Evolutionary conservation across 2,113 vertebrate species (phyloP).

Genomic region (Sprattus sprattus): DNA sequence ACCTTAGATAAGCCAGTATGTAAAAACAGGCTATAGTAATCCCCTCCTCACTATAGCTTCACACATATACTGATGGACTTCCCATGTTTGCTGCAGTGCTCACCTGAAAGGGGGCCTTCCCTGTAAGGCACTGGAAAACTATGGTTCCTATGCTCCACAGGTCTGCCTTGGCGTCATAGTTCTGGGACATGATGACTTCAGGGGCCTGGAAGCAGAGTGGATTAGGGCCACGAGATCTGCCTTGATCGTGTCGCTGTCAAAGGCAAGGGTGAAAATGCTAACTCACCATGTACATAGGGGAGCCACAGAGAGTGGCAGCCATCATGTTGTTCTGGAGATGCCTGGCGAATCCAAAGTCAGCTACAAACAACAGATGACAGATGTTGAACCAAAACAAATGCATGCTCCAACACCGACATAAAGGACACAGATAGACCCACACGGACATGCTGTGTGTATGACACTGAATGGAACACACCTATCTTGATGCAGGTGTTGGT

Average conservation of each 20-base stretch:
- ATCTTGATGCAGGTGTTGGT: conserved; percentile 97
- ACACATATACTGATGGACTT: neutral
- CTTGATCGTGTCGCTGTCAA: neutral
- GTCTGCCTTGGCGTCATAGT: conserved; percentile 95
- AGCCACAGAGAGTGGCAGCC: conserved; percentile 94
- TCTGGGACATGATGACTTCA: conserved; percentile 98
- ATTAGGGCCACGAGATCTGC: neutral
- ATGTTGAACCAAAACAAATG: neutral
- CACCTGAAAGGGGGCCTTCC: conserved; percentile 97
- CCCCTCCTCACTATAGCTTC: neutral
- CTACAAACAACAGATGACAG: conserved; percentile 60
- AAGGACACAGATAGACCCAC: neutral
- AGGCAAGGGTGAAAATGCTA: neutral
- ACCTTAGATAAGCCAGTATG: neutral
- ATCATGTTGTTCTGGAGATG: conserved; percentile 98
- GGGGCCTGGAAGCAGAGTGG: conserved; percentile 76
- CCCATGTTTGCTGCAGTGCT: conserved; percentile 18
- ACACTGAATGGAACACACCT: conserved; percentile 68
- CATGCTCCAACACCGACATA: neutral
- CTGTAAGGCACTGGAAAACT: conserved; percentile 95
- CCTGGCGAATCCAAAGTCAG: conserved; percentile 96
- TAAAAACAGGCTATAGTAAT: neutral
- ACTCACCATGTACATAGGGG: conserved; percentile 98
- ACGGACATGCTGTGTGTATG: neutral
- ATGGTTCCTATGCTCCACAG: conserved; percentile 99